phyloP scores from a whole-genome alignment of 30 jellyfish, hydroid and myxozoan genomes.

The Turritopsis rubra region DNA sequence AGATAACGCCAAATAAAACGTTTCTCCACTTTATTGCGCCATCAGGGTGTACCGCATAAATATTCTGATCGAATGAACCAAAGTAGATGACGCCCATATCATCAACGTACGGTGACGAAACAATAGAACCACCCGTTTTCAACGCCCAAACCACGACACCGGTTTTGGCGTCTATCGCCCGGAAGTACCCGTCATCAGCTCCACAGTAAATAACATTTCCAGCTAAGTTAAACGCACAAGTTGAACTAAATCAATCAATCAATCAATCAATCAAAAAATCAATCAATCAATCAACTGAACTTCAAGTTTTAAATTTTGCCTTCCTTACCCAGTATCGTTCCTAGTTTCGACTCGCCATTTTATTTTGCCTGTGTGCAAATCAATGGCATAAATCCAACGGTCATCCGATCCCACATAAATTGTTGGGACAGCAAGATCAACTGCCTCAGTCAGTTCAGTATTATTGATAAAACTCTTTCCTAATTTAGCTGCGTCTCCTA shows the following conservation, averaged over 20 bases:
- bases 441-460: slow-evolving; percentile 40
- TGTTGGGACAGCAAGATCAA: slow-evolving; percentile 35
- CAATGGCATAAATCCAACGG: slow-evolving; percentile 65
- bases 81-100: slow-evolving; percentile 53
- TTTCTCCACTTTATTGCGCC: slow-evolving; percentile 66
- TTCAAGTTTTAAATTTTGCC: too few species aligned
- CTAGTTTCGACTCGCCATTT: slow-evolving; percentile 75
- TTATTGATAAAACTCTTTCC: not conserved
- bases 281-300: not conserved
- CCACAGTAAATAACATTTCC: slow-evolving; percentile 66
- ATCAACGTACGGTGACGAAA: slow-evolving; percentile 61
- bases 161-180: slow-evolving; percentile 49
- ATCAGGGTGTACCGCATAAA: slow-evolving; percentile 59
- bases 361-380: slow-evolving; percentile 55
- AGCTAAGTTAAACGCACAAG: slow-evolving; percentile 54
- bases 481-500: not conserved
- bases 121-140: slow-evolving; percentile 52
- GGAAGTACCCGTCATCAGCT: slow-evolving; percentile 69
- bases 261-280: not conserved
- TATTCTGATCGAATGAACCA: slow-evolving; percentile 58
- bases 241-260: slow-evolving; percentile 14
- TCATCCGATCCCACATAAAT: slow-evolving; percentile 80
- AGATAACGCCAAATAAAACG: slow-evolving; percentile 36
- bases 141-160: slow-evolving; percentile 63
- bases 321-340: slow-evolving; percentile 67